These are phyloP conservation scores for Phanerotoma sp. DNA, from an alignment of 2,888 invertebrate genomes.

Conservation along the genomic window DNA sequence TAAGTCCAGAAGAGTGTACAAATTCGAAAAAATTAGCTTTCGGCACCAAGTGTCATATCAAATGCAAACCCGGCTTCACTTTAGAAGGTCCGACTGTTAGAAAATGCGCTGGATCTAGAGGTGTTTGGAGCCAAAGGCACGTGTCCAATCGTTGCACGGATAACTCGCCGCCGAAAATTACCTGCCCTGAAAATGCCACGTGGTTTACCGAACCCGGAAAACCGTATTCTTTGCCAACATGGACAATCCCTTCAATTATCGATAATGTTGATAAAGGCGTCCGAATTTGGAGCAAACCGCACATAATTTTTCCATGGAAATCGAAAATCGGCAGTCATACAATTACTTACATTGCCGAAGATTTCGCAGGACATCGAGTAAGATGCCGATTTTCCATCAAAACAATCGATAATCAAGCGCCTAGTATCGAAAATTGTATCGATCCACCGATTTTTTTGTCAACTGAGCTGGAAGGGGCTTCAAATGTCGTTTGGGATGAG, in stretches of 20 bases:
- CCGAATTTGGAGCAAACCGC: conserved; percentile 63
- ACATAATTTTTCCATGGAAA: conserved; percentile 60
- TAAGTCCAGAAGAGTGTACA: conserved; percentile 62
- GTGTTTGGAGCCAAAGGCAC: conserved; percentile 60
- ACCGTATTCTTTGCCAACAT: conserved; percentile 60
- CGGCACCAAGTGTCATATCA: conserved; percentile 63
- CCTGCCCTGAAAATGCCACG: conserved; percentile 62
- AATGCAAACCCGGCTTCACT: conserved; percentile 64
- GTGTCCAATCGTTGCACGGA: conserved; percentile 60
- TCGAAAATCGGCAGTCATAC: conserved; percentile 63
- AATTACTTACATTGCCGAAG: conserved; percentile 67
- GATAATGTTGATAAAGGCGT: conserved; percentile 65
- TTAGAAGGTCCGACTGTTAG: conserved; percentile 61
- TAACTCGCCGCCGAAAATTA: conserved; percentile 62
- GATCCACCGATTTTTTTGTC: conserved; percentile 61
- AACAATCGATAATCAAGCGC: conserved; percentile 63
- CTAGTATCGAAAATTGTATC: conserved; percentile 63
- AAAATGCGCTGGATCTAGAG: conserved; percentile 62
- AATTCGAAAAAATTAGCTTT: conserved; percentile 60
- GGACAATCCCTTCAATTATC: conserved; percentile 56
- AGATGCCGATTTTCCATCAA: conserved; percentile 64
- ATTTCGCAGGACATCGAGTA: conserved; percentile 63
- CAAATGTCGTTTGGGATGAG: conserved; percentile 63
- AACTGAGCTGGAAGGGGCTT: conserved; percentile 43
- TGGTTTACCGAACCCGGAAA: conserved; percentile 58